Base-by-base conservation (phyloP, 2,797 vertebrate species). In the Enteromius thamalakanensis region DNA sequence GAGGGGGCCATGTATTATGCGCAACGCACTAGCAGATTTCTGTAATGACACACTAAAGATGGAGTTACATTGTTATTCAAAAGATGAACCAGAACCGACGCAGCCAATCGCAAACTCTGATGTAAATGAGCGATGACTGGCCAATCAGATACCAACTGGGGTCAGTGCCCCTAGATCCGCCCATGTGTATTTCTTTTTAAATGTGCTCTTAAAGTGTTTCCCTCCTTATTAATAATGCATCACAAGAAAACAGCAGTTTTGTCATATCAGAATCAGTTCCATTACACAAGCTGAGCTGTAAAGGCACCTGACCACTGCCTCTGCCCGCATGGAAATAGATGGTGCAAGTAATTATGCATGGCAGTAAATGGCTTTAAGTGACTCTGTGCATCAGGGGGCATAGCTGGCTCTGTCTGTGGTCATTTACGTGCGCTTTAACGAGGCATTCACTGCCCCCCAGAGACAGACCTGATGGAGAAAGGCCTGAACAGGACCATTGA, bases 401-500 rank as follows among this genome's bases (percentile, higher is more conserved):
- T 74, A 82, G 84, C 69, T 69, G 70, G 84, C 87, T 80, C 85
- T 82, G 90, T 89, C 90, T 84, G 86, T 88, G 79, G 90, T 91
- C 88, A 55, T 93, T 93, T 92, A 93, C 77, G 88, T 88, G 88
- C 84, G 82, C 70, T 88, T 91, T 94, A 93, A 94, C 53, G 89
- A 94, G 92, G 86, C 80, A 81, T 89, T 91, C 86, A 85, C 85
- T 87, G 90, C 89, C 87, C 90, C 87, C 90, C 89, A 86, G 90
- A 87, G 90, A 86, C 81, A 83, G 75, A 90, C 86, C 82, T 85
- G 89, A 91, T 88, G 89, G 88, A 90, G 90, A 85, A 77, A 85
- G 89, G 88, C 91, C 89, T 93, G 91, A 94, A 92, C 90, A 83
- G 89, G 84, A 88, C 91, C 90, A 91, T 92, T 94, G 93, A 94